Percentiles rank a stretch among this genome's conserved stretches.
Conservation (phyloP, 1,140 invertebrate genomes). For the Bombus confusus region DNA sequence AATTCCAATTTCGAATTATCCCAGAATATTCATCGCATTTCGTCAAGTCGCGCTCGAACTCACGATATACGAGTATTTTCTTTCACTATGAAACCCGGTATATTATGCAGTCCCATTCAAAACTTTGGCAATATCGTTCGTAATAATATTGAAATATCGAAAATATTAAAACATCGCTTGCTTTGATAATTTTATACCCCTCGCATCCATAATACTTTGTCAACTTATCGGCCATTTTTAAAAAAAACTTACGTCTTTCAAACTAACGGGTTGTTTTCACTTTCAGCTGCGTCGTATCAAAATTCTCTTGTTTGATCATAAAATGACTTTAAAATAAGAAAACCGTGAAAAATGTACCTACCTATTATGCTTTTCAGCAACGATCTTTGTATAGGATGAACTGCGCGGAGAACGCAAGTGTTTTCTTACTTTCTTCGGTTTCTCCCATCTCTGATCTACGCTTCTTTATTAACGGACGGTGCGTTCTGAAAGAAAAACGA, state of each 20-base stretch:
- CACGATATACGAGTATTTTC: conserved; percentile 15
- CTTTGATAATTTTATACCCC: too few species aligned
- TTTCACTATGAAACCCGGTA: conserved; percentile 44
- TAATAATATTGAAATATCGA: too few species aligned
- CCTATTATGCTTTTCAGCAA: too few species aligned
- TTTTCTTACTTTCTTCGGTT: too few species aligned
- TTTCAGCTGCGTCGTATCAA: not conserved
- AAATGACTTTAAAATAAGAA: not conserved
- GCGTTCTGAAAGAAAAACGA: not conserved
- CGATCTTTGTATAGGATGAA: too few species aligned
- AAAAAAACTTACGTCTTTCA: not conserved
- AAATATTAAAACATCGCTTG: not conserved
- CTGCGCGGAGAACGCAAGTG: too few species aligned
- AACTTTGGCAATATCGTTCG: not conserved
- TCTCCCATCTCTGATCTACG: not conserved
- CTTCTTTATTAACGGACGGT: not conserved
- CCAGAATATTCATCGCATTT: conserved; percentile 1
- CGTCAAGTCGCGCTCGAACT: conserved; percentile 4
- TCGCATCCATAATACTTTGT: not conserved
- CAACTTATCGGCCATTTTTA: not conserved
- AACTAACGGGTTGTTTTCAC: too few species aligned
- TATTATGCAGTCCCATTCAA: too few species aligned
- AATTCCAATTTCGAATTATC: conserved; percentile 32
- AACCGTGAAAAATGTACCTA: too few species aligned
- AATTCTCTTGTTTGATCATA: not conserved